These are phyloP conservation scores for Dorcus parallelipipedus DNA, from an alignment of 2,888 invertebrate species.

Conservation along the genomic window DNA sequence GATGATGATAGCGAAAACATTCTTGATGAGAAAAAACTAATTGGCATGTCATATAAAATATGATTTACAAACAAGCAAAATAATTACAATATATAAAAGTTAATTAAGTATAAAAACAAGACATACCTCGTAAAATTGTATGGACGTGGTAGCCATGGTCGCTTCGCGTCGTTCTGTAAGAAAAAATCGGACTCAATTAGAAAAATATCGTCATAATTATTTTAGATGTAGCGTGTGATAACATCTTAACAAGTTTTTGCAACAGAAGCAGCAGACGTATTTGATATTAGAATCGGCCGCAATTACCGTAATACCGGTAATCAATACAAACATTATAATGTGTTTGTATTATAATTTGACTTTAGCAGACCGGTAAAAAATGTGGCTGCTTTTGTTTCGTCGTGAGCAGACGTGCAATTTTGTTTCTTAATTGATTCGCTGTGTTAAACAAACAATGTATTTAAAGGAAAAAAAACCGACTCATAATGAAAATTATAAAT, in stretches of 20 bases:
- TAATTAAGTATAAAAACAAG: slow-evolving; percentile 7
- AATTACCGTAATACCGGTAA: not conserved
- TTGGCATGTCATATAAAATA: too few species aligned
- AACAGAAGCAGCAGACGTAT: not conserved
- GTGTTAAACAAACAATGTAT: too few species aligned
- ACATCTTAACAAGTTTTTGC: not conserved
- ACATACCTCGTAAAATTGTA: slow-evolving; percentile 32
- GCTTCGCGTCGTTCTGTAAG: slow-evolving; percentile 31
- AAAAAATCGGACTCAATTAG: slow-evolving; percentile 15
- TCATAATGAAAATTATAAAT: too few species aligned
- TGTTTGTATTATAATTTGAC: not conserved
- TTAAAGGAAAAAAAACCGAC: too few species aligned
- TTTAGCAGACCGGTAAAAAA: not conserved
- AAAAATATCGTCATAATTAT: slow-evolving; percentile 19
- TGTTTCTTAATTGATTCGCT: too few species aligned
- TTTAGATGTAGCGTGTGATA: slow-evolving; percentile 36
- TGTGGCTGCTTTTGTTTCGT: too few species aligned
- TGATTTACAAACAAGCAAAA: not conserved
- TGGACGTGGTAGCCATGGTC: slow-evolving; percentile 29
- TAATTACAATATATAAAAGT: not conserved
- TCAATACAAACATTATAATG: not conserved
- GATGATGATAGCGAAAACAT: too few species aligned
- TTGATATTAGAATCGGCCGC: not conserved
- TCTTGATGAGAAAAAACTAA: too few species aligned
- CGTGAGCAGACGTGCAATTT: too few species aligned